Evolutionary conservation across 2,113 vertebrate genomes (phyloP), one percentile per base, ranked within the genome.

Genomic region (Pelobates fuscus): DNA sequence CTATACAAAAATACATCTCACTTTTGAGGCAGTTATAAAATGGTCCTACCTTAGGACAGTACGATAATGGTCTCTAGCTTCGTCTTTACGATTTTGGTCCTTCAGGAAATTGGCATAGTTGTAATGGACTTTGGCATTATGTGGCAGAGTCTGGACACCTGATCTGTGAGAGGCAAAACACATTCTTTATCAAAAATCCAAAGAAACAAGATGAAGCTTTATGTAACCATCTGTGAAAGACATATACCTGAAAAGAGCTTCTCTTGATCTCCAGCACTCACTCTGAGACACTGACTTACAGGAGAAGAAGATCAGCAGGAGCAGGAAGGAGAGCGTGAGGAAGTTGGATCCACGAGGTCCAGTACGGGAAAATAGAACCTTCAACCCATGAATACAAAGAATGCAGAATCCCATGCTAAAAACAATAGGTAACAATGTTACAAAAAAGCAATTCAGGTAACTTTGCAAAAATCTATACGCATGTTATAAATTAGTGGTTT

Each of bases 21-120:
- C 10, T 63, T 5, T 27, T 2, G 0, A 0, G 1, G 14, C n/a
- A n/a, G n/a, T n/a, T n/a, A n/a, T n/a, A n/a, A n/a, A n/a, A n/a
- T n/a, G n/a, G 2, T 75, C 92, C 90, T 88, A 94, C 92, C 82
- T 88, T 78, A 94, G 94, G 52, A 96, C 95, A 0, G 90, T 94
- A 82, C 87, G 93, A 87, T 99, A 99, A 84, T 99, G 97, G 82
- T 93, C 87, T 81, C 96, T 92, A 0, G 97, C 97, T 83, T 97
- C 95, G 29, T 80, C 14, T 8, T 92, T 90, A 2, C 94, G 92
- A 41, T 94, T 91, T 29, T 84, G 91, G 87, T 98, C 97, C 78
- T 98, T 98, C 83, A 98, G 90, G 80, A 96, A 98, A 84, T 99
- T 99, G 84, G 96, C 97, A 0, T 96, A 99, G 91, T 99, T 99